phyloP scores from a whole-genome alignment of 1,140 invertebrate species.

The Drosophila hydei region DNA sequence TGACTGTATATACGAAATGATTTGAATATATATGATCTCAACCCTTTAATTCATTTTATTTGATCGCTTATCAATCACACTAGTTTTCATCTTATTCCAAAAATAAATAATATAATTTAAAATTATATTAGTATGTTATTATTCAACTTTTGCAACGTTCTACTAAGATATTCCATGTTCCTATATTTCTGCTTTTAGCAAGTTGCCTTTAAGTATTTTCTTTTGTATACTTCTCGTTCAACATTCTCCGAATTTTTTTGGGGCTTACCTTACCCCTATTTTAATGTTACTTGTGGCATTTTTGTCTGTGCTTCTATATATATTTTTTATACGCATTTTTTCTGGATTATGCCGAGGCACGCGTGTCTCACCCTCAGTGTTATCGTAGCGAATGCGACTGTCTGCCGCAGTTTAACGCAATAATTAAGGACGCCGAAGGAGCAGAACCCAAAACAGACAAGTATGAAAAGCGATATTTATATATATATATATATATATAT shows the following conservation, averaged over 20 bases:
- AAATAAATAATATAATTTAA: too few species aligned
- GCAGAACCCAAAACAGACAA: background rate
- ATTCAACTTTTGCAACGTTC: too few species aligned
- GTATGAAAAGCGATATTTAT: slow-evolving; percentile 17
- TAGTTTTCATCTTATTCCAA: too few species aligned
- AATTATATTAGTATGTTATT: too few species aligned
- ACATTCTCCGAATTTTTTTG: background rate
- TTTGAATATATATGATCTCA: too few species aligned
- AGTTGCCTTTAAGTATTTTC: background rate
- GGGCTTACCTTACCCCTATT: background rate
- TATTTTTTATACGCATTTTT: slow-evolving; percentile 6
- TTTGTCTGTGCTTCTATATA: slow-evolving; percentile 3
- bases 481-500: background rate
- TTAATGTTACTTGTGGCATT: slow-evolving; percentile 6
- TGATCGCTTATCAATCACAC: too few species aligned
- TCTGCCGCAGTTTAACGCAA: slow-evolving; percentile 36
- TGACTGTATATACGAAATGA: too few species aligned
- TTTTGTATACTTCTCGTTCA: background rate
- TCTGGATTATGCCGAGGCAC: slow-evolving; percentile 28
- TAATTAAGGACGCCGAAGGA: slow-evolving; percentile 60
- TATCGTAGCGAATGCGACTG: slow-evolving; percentile 29
- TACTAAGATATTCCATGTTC: background rate
- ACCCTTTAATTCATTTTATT: too few species aligned
- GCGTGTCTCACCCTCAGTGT: slow-evolving; percentile 10
- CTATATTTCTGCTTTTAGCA: background rate